phyloP scores from a whole-genome alignment of 2,113 vertebrate species.

The Seriola rivoliana region DNA sequence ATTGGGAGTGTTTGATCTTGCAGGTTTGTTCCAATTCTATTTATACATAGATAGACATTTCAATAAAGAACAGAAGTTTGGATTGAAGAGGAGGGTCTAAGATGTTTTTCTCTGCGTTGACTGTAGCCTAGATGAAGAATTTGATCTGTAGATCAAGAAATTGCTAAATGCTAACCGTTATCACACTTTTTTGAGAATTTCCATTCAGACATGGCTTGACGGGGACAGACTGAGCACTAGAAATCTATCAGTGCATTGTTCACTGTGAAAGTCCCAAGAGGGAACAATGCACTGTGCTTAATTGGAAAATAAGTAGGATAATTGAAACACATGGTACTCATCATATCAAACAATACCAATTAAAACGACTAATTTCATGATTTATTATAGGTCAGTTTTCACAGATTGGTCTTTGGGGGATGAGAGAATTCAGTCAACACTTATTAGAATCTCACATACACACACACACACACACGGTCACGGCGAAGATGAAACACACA shows the following conservation, averaged over 20 bases:
- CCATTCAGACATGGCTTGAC: slow-evolving; percentile 8
- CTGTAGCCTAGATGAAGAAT: background rate
- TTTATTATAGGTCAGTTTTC: slow-evolving; percentile 72
- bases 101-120: background rate
- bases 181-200: background rate
- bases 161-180: background rate
- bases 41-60: background rate
- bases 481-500: slow-evolving; percentile 18
- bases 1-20: background rate
- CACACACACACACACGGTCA: slow-evolving; percentile 22
- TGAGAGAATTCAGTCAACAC: slow-evolving; percentile 45
- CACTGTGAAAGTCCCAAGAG: slow-evolving; percentile 36
- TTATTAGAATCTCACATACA: slow-evolving; percentile 28
- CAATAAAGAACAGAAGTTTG: background rate
- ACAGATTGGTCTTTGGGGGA: slow-evolving; percentile 62
- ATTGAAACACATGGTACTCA: slow-evolving; percentile 75
- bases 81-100: background rate
- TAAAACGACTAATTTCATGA: slow-evolving; percentile 75
- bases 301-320: slow-evolving; percentile 71
- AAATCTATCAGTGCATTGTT: slow-evolving; percentile 55
- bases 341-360: slow-evolving; percentile 76
- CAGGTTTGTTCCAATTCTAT: background rate
- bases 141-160: background rate
- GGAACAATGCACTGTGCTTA: slow-evolving; percentile 51
- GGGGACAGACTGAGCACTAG: slow-evolving; percentile 1